Evolutionary conservation across 2,888 invertebrate genomes (phyloP).

Genomic region (Augochlorella aurata): DNA sequence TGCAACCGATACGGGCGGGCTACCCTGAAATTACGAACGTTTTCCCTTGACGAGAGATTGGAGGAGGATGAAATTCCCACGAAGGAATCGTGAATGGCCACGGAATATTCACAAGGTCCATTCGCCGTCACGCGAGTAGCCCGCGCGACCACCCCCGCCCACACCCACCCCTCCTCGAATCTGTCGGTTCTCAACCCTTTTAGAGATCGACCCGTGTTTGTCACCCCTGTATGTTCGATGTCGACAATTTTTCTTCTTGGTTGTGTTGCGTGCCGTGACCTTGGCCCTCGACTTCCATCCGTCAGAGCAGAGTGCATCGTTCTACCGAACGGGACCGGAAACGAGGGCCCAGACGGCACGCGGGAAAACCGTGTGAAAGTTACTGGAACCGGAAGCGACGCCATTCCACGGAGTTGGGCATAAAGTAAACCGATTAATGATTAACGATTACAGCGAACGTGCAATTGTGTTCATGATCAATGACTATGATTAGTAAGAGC

Average conservation of each 20-base stretch:
- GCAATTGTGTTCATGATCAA: too few relatives aligned
- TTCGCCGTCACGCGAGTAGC: not conserved
- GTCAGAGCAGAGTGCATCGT: constrained; percentile 34
- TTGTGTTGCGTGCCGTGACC: constrained; percentile 70
- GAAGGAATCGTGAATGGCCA: constrained; percentile 5
- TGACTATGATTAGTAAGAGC: too few relatives aligned
- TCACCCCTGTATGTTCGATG: constrained; percentile 75
- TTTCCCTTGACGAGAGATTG: constrained; percentile 29
- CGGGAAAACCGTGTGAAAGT: constrained; percentile 25
- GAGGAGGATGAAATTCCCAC: constrained; percentile 36
- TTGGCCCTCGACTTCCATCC: constrained; percentile 31
- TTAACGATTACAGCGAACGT: too few relatives aligned
- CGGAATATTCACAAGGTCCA: constrained; percentile 44
- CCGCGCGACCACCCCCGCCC: not conserved
- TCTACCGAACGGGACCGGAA: constrained; percentile 35
- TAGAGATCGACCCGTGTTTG: constrained; percentile 66
- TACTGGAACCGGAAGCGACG: constrained; percentile 19
- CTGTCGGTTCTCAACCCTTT: constrained; percentile 28
- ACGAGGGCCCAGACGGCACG: constrained; percentile 41
- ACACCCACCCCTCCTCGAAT: constrained; percentile 32
- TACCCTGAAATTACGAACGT: constrained; percentile 42
- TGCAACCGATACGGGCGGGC: constrained; percentile 43
- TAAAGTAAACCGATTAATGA: too few relatives aligned
- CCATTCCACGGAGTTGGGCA: too few relatives aligned
- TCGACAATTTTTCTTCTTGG: constrained; percentile 69